Percentiles rank a stretch among this genome's conserved stretches.
phyloP scores from a whole-genome alignment of 2,888 invertebrate genomes.

The Globia sparganii region DNA sequence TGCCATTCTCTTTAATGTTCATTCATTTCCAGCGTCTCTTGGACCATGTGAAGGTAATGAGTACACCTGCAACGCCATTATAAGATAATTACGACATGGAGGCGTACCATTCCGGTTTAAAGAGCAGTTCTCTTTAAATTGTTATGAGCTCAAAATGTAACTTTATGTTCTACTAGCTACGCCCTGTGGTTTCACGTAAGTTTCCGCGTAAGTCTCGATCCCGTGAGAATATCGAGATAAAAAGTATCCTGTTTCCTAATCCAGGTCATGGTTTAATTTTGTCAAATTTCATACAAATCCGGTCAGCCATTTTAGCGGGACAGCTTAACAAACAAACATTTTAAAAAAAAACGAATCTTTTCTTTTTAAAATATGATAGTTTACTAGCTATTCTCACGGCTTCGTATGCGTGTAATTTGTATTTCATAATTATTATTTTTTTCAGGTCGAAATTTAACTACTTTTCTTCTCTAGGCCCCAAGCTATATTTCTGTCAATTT shows the following conservation, averaged over 20 bases:
- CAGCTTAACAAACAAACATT: too few relatives aligned
- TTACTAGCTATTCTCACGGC: too few relatives aligned
- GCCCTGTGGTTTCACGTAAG: background rate
- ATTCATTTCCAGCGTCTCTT: slow-evolving; percentile 1
- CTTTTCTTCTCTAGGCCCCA: too few relatives aligned
- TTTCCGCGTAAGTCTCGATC: background rate
- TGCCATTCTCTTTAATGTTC: background rate
- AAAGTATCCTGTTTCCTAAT: too few relatives aligned
- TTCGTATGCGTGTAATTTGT: background rate
- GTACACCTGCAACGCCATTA: slow-evolving; percentile 18
- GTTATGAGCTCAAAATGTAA: background rate
- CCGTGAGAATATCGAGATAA: background rate
- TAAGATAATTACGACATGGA: slow-evolving; percentile 10
- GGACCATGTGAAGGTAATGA: slow-evolving; percentile 20
- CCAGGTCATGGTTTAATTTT: too few relatives aligned
- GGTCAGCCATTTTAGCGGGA: too few relatives aligned
- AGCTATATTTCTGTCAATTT: background rate
- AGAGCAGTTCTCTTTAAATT: slow-evolving; percentile 11
- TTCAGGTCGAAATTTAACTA: background rate
- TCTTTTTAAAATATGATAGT: too few relatives aligned
- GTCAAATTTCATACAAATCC: too few relatives aligned
- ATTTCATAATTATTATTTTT: background rate
- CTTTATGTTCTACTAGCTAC: background rate
- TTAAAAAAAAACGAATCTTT: too few relatives aligned
- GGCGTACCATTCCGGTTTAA: background rate